Evolutionary conservation across 2,888 invertebrate genomes (phyloP).

Genomic region (Alloscopus bannaensis): DNA sequence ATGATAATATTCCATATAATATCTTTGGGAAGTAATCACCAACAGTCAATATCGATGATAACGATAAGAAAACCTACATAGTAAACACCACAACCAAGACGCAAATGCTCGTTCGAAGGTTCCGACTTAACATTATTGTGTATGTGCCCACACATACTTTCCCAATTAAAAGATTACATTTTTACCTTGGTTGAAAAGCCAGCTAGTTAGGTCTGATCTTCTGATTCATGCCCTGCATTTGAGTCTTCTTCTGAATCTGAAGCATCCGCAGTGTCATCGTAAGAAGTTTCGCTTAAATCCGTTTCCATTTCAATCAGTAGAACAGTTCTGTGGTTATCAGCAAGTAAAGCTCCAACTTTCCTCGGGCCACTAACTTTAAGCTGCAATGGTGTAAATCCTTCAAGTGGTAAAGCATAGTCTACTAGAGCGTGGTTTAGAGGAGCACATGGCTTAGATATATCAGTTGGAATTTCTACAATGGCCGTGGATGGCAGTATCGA

Average conservation of each 20-base stretch:
- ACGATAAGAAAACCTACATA: too few relatives aligned
- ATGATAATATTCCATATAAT: too few relatives aligned
- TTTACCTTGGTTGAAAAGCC: too few relatives aligned
- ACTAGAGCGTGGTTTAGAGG: conserved; percentile 34
- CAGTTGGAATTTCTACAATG: conserved; percentile 40
- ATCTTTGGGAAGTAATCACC: too few relatives aligned
- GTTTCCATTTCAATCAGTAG: conserved; percentile 70
- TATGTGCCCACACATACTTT: too few relatives aligned
- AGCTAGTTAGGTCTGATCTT: too few relatives aligned
- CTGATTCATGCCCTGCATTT: too few relatives aligned
- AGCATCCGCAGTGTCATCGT: conserved; percentile 64
- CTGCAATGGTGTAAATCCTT: conserved; percentile 57
- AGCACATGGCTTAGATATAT: conserved; percentile 58
- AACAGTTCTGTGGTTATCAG: conserved; percentile 57
- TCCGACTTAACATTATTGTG: too few relatives aligned
- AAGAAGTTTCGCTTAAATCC: conserved; percentile 62
- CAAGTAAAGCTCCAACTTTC: conserved; percentile 68
- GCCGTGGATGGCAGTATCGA: conserved; percentile 26
- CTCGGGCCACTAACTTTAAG: conserved; percentile 69
- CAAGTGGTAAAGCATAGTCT: conserved; percentile 63
- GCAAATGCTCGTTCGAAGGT: too few relatives aligned
- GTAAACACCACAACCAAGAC: too few relatives aligned
- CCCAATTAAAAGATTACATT: too few relatives aligned
- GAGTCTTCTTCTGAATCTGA: conserved; percentile 43
- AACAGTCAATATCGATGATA: too few relatives aligned